Percentiles rank a stretch among this genome's conserved stretches.
Conservation (phyloP, 1,140 invertebrate genomes). For the Hestina assimilis region DNA sequence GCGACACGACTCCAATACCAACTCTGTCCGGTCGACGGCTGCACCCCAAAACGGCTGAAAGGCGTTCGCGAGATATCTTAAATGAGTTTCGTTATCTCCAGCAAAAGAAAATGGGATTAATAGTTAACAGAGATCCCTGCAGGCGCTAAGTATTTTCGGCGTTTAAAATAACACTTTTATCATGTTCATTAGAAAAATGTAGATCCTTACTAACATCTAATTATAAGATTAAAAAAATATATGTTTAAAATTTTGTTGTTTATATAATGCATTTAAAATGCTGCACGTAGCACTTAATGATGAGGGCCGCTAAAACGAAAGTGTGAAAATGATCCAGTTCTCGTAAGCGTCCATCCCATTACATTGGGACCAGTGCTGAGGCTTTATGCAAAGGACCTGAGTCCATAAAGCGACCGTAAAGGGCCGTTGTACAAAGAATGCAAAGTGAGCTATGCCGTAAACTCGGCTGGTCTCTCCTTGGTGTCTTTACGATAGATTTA, state of each 20-base stretch:
- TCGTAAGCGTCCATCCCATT: constrained; percentile 12
- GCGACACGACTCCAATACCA: constrained; percentile 33
- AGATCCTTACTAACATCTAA: neutral
- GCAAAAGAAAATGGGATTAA: constrained; percentile 74
- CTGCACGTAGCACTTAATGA: constrained; percentile 9
- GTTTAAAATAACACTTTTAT: constrained; percentile 27
- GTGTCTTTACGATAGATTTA: constrained; percentile 76
- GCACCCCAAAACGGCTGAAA: constrained; percentile 72
- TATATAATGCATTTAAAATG: too few species aligned
- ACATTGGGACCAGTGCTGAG: constrained; percentile 26
- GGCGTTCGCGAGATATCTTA: constrained; percentile 75
- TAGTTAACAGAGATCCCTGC: constrained; percentile 67
- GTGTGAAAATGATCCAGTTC: constrained; percentile 20
- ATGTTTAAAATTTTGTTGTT: too few species aligned
- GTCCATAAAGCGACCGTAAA: constrained; percentile 74
- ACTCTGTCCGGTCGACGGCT: constrained; percentile 39
- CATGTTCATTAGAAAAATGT: constrained; percentile 1
- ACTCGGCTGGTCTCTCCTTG: constrained; percentile 61
- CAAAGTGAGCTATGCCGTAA: constrained; percentile 74
- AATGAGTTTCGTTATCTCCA: constrained; percentile 76
- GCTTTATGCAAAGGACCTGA: constrained; percentile 72
- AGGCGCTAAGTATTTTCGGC: constrained; percentile 55
- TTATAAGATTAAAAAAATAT: too few species aligned
- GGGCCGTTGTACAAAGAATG: constrained; percentile 70
- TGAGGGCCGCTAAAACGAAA: constrained; percentile 12